Evolutionary conservation across 2,888 invertebrate genomes (phyloP).

Genomic region (Drosophila cognata): DNA sequence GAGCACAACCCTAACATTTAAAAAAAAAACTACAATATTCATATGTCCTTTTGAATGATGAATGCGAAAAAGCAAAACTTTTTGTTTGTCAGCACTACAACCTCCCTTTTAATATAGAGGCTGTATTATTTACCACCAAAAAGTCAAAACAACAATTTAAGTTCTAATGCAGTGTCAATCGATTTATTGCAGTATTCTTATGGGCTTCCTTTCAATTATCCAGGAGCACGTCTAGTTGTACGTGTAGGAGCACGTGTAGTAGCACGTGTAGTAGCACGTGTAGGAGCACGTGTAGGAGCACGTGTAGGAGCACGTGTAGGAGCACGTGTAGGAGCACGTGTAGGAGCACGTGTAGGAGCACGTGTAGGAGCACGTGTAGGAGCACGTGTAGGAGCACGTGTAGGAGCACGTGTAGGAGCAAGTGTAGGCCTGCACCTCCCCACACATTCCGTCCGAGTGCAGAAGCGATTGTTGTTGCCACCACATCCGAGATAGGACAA

Average conservation of each 20-base stretch:
- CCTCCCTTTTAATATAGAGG: no score
- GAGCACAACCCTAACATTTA: no score
- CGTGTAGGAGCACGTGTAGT: neutral
- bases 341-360: no score
- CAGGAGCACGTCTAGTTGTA: neutral
- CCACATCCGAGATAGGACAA: constrained; percentile 16
- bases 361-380: neutral
- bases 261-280: no score
- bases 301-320: no score
- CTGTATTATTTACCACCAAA: neutral
- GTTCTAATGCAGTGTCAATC: neutral
- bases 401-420: neutral
- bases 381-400: no score
- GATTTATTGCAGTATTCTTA: neutral
- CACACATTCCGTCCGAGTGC: neutral
- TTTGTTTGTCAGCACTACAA: no score
- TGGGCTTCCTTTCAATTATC: neutral
- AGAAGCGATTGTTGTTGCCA: constrained; percentile 22
- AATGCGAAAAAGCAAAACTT: no score
- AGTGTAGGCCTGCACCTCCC: neutral
- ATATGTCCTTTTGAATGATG: no score
- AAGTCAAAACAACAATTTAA: neutral
- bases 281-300: neutral
- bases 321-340: no score
- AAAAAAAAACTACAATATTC: no score